Base-by-base conservation (phyloP, 2,797 vertebrate genomes). In the Sebastolobus alascanus region DNA sequence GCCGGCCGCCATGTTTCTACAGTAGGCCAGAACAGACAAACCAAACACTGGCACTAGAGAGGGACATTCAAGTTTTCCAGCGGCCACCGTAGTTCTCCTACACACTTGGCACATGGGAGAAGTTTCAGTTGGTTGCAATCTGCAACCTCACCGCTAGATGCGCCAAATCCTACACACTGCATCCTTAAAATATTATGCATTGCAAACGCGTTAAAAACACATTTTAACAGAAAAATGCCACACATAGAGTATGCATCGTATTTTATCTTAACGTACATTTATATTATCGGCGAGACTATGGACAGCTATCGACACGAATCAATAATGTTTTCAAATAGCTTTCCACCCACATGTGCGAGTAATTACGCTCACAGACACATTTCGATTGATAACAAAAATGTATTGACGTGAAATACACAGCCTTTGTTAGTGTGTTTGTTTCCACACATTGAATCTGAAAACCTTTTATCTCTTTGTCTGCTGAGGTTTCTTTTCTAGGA, bases 391-490 rank as follows among this genome's bases (percentile, higher is more conserved):
- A 27, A 22, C 11, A 37, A 20, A 61, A 52, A 59, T 58, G 8
- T 35, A 37, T 6, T 50, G 3, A 11, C 0, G 2, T 71, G 58
- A 18, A 29, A 59, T 60, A 14, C 27, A 50, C 14, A 35, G 33
- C 8, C 33, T 2, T 37, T 11, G 37, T 69, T 59, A 2, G 14
- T 37, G 7, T 10, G 4, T 65, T 59, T 73, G 4, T 74, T 76
- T 68, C 56, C 63, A 40, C 31, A 65, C 29, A 6, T 7, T 73
- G 14, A 79, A 61, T 50, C 46, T 20, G 1, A 67, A 50, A 68
- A 78, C 5, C 75, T 38, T 68, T 63, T 1, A 20, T 3, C 8
- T 20, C 18, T 75, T 61, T 85, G 82, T 77, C 70, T 75, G 35
- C 22, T n/a, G 12, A 31, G 10, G 25, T 13, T 29, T 29, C 12